phyloP scores from a whole-genome alignment of 1,140 invertebrate genomes.

The Spodoptera frugiperda region DNA sequence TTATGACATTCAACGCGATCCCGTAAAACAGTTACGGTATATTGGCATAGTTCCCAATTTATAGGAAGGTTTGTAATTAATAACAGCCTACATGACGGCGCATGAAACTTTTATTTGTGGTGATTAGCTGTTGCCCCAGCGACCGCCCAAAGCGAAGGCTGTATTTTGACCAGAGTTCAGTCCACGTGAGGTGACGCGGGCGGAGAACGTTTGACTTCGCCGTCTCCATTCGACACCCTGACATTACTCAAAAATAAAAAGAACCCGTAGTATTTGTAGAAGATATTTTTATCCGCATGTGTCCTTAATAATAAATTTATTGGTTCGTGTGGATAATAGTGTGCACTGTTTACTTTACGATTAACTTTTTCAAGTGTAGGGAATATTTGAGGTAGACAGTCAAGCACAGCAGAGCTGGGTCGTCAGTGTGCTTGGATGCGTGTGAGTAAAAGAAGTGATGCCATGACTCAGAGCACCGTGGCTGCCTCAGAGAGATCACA shows the following conservation, averaged over 20 bases:
- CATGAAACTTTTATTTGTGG: slow-evolving; percentile 81
- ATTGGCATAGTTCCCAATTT: background rate
- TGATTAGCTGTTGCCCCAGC: slow-evolving; percentile 78
- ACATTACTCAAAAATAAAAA: background rate
- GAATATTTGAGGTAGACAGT: background rate
- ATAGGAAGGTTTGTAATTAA: slow-evolving; percentile 25
- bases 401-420: slow-evolving; percentile 15
- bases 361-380: slow-evolving; percentile 1
- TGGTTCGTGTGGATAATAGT: background rate
- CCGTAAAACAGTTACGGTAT: too few relatives aligned
- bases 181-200: slow-evolving; percentile 67
- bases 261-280: too few relatives aligned
- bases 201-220: slow-evolving; percentile 55
- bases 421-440: slow-evolving; percentile 42
- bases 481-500: slow-evolving; percentile 71
- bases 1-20: too few relatives aligned
- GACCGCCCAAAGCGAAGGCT: slow-evolving; percentile 73
- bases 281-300: background rate
- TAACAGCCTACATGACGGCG: slow-evolving; percentile 50
- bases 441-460: slow-evolving; percentile 47
- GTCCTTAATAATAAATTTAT: background rate
- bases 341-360: background rate
- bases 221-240: background rate
- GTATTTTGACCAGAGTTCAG: slow-evolving; percentile 74
- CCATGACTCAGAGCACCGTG: slow-evolving; percentile 78